Base-by-base conservation (phyloP, 2,888 invertebrate genomes). In the Caradrina kadenii region DNA sequence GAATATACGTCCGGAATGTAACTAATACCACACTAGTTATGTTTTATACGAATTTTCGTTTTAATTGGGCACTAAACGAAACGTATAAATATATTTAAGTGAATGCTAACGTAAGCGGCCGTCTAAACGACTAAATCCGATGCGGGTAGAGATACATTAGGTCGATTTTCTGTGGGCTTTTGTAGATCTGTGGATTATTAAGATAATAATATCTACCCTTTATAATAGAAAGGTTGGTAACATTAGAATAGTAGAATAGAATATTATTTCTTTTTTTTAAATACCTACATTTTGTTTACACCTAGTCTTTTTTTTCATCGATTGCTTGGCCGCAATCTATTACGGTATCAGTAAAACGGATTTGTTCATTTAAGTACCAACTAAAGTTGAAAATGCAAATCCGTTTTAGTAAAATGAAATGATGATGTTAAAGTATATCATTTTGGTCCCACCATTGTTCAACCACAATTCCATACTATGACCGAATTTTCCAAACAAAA, bases 111-210 rank as follows among this genome's bases (percentile, higher is more conserved):
- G 71, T 68, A 65, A 67, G 64, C 69, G 69, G 35, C 42, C 26
- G 59, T 61, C 55, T 62, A 50, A 70, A 72, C 53, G 66, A 39
- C 59, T 68, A 73, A 79, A 71, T 58, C 67, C 67, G 50, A 84
- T 84, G 74, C 76, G 82, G 82, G 82, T 50, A 1, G 54, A 59
- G 72, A 84, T 79, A 76, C 63, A 82, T 79, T 66, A 73, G 52
- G 52, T 58, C 73, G 65, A 70, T 76, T 65, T 76, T 71, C 52
- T 69, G 35, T 52, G 54, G 56, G 69, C 55, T 76, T 73, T 72
- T 65, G 59, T 69, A 63, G 68, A 77, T 74, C 56, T 69, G 66
- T 56, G 60, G 62, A 50, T 55, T 64, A 69, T 77, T 69, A 52
- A 71, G 81, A 77, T 79, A 60, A 74, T 54, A 63, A 67, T 39